These are phyloP conservation scores for Petrocephalus microphthalmus DNA, from an alignment of 2,113 vertebrate species.

Conservation along the genomic window DNA sequence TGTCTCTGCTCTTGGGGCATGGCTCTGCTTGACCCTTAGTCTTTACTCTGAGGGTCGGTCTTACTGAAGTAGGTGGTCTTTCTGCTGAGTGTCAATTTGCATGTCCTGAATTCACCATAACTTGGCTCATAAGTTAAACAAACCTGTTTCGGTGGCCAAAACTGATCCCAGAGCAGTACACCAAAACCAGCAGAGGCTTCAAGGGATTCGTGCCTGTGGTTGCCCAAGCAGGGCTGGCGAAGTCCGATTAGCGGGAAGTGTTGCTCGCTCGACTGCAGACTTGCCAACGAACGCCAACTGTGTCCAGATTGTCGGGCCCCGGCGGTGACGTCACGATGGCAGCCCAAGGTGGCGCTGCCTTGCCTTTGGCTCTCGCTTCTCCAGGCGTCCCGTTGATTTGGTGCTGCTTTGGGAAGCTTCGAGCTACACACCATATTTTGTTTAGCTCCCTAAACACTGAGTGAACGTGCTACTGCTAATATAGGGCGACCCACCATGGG, in stretches of 20 bases:
- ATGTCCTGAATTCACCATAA: not conserved
- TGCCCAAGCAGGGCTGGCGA: not conserved
- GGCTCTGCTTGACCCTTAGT: not conserved
- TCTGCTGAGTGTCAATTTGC: not conserved
- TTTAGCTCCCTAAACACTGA: not conserved
- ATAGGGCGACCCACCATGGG: not conserved
- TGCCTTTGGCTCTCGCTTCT: constrained; percentile 15
- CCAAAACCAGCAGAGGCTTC: not conserved
- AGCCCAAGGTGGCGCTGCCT: constrained; percentile 3
- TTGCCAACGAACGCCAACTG: not conserved
- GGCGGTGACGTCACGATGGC: not conserved
- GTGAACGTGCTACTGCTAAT: not conserved
- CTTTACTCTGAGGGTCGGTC: not conserved
- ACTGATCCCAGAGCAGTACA: not conserved
- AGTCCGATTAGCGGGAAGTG: not conserved
- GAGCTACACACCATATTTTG: not conserved
- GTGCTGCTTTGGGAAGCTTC: not conserved
- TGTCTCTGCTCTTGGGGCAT: not conserved
- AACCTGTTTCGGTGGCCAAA: not conserved
- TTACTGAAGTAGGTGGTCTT: not conserved
- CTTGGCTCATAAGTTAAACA: not conserved
- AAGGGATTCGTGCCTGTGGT: not conserved
- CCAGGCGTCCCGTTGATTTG: constrained; percentile 14
- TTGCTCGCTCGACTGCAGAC: not conserved
- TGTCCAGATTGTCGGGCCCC: constrained; percentile 14